These are phyloP conservation scores for Hydrocynus forskahlii DNA, from an alignment of 2,797 vertebrate genomes.

Conservation along the genomic window DNA sequence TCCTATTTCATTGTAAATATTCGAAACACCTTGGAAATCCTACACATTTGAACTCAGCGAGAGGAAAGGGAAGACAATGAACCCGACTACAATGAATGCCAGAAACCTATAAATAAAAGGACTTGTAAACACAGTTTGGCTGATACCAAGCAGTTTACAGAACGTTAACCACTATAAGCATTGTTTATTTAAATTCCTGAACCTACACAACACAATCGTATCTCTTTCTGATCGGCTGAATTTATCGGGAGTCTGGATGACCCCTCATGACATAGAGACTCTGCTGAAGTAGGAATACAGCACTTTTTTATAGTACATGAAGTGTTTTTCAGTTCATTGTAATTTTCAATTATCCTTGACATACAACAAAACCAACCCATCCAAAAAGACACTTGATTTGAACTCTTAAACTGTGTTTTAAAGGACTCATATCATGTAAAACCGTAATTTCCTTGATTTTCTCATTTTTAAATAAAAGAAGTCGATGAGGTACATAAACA, in stretches of 20 bases:
- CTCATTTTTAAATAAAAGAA: too few species aligned
- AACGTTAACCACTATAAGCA: constrained; percentile 1
- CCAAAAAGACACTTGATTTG: too few species aligned
- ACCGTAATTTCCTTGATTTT: too few species aligned
- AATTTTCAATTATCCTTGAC: too few species aligned
- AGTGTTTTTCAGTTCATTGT: too few species aligned
- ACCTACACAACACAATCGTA: neutral
- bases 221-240: neutral
- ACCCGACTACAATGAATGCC: constrained; percentile 3
- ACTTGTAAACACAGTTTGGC: constrained; percentile 19
- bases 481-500: too few species aligned
- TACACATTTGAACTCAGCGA: constrained; percentile 21
- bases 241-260: neutral
- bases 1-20: constrained; percentile 14
- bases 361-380: too few species aligned
- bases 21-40: constrained; percentile 24
- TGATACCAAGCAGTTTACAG: constrained; percentile 35
- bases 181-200: constrained; percentile 24
- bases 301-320: too few species aligned
- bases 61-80: constrained; percentile 30
- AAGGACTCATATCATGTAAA: too few species aligned
- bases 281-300: neutral
- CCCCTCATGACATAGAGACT: neutral
- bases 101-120: constrained; percentile 20
- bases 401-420: too few species aligned